Evolutionary conservation across 1,140 invertebrate genomes (phyloP).

Genomic region (Sipha flava): DNA sequence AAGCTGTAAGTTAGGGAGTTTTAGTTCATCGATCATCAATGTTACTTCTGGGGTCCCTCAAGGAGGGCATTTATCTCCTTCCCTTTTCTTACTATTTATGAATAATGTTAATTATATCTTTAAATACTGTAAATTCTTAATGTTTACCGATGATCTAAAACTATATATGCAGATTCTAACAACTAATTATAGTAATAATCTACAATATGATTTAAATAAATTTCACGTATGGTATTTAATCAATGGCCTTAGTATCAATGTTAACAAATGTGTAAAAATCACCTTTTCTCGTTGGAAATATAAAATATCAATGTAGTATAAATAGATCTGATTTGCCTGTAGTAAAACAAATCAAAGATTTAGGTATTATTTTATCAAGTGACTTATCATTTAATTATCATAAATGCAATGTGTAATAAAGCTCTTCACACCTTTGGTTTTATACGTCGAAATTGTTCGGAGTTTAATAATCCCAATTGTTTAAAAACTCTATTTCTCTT

Average conservation of each 20-base stretch:
- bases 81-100: not conserved
- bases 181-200: not conserved
- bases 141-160: not conserved
- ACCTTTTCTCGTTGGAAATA: not conserved
- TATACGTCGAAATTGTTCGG: not conserved
- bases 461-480: not conserved
- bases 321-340: not conserved
- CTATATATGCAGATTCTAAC: not conserved
- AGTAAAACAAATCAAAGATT: not conserved
- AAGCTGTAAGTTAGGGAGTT: not conserved
- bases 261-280: not conserved
- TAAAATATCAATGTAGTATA: not conserved
- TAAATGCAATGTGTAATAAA: not conserved
- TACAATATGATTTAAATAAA: not conserved
- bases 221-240: not conserved
- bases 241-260: not conserved
- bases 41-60: not conserved
- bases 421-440: not conserved
- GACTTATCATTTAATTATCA: not conserved
- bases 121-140: not conserved
- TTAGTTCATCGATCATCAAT: not conserved
- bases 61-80: not conserved
- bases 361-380: not conserved
- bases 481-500: not conserved
- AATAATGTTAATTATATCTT: not conserved